Percentiles rank a stretch among this genome's conserved stretches.
Evolutionary conservation across 2,113 vertebrate genomes (phyloP).

Genomic region (Pleuronectes platessa): DNA sequence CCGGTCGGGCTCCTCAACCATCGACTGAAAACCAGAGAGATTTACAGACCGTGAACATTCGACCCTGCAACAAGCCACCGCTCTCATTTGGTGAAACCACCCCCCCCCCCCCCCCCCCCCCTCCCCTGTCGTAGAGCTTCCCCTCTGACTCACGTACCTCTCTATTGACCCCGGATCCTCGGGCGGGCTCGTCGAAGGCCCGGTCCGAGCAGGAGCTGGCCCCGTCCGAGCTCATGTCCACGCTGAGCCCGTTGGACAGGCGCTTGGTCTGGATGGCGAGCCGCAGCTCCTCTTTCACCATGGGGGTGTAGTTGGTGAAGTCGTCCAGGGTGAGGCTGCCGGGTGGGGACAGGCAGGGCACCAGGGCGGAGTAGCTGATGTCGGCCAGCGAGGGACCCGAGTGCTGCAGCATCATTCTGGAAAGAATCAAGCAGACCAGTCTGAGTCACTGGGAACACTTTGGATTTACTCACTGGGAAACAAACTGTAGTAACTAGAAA

Average conservation of each 20-base stretch:
- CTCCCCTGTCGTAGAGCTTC: neutral
- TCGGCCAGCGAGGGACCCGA: constrained; percentile 90
- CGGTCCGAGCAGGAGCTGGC: constrained; percentile 84
- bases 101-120: too few species aligned
- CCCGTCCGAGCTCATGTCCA: constrained; percentile 80
- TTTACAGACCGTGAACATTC: neutral
- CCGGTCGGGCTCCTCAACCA: constrained; percentile 88
- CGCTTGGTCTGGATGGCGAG: constrained; percentile 92
- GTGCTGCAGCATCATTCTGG: constrained; percentile 96
- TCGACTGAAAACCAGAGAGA: constrained; percentile 69
- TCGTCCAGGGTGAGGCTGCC: constrained; percentile 93
- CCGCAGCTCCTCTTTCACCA: constrained; percentile 95
- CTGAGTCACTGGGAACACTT: too few species aligned
- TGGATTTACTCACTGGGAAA: too few species aligned
- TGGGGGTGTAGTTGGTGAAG: constrained; percentile 91
- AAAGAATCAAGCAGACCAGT: neutral
- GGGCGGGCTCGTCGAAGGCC: constrained; percentile 62
- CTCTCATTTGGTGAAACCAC: neutral
- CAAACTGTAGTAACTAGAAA: too few species aligned
- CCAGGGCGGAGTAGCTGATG: constrained; percentile 92
- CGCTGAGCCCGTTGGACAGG: constrained; percentile 86
- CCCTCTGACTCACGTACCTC: constrained; percentile 80
- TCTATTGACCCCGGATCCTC: constrained; percentile 67
- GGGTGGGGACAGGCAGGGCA: constrained; percentile 93
- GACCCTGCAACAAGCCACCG: neutral